phyloP scores from a whole-genome alignment of 2,797 vertebrate genomes.

The Heteromormyrus szaboi region DNA sequence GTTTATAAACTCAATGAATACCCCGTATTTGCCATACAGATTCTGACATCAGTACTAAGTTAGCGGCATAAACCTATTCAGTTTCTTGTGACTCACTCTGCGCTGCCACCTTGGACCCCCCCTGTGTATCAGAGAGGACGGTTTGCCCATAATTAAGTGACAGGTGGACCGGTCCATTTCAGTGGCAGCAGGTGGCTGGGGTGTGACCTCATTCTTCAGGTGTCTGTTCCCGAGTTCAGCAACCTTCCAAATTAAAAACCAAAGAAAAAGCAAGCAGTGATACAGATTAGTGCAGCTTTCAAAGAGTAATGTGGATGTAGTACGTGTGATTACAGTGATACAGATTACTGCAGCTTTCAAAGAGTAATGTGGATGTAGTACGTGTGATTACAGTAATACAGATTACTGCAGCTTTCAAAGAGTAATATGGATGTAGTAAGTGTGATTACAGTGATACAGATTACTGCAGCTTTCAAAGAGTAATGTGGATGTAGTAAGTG shows the following conservation, averaged over 20 bases:
- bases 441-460: no score
- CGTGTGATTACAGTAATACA: no score
- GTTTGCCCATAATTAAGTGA: background rate
- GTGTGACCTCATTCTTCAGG: slow-evolving; percentile 2
- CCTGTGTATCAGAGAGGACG: background rate
- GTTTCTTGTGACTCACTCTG: background rate
- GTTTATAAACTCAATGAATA: background rate
- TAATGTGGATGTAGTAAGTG: no score
- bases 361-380: no score
- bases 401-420: no score
- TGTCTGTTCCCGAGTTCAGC: background rate
- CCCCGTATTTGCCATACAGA: background rate
- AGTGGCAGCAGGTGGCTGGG: background rate
- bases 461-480: no score
- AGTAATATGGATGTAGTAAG: no score
- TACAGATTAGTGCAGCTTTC: background rate
- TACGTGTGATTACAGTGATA: background rate
- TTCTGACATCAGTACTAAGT: background rate
- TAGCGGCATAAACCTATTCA: background rate
- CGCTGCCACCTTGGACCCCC: background rate
- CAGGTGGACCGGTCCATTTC: background rate
- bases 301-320: background rate
- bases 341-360: no score
- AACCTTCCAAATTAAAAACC: background rate
- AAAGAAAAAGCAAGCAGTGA: background rate